phyloP scores from a whole-genome alignment of 2,888 invertebrate species.

The Encarsia formosa region DNA sequence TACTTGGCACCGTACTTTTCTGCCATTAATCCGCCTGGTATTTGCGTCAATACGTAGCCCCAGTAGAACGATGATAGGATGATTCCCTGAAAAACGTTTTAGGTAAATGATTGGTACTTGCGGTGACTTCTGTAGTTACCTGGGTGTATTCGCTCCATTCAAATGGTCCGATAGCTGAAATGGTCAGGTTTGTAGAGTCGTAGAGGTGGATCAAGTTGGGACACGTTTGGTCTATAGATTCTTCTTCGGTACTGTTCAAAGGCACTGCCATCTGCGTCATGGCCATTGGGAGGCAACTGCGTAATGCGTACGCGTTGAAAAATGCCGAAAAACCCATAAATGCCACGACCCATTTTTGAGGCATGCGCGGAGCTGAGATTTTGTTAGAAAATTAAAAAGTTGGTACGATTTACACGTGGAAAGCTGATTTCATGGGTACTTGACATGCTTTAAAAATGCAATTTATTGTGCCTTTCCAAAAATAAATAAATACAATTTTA shows the following conservation, averaged over 20 bases:
- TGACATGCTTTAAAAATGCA: too few species aligned
- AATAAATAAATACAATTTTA: too few species aligned
- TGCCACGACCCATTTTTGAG: slow-evolving; percentile 25
- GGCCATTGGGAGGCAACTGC: slow-evolving; percentile 63
- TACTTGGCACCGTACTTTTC: slow-evolving; percentile 78
- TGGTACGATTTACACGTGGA: too few species aligned
- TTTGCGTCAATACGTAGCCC: slow-evolving; percentile 73
- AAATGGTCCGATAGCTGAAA: slow-evolving; percentile 9
- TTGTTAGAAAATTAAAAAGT: too few species aligned
- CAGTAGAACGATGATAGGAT: slow-evolving; percentile 76
- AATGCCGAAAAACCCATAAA: slow-evolving; percentile 65
- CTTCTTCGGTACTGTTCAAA: slow-evolving; percentile 1
- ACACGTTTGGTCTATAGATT: slow-evolving; percentile 19
- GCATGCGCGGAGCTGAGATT: slow-evolving; percentile 16
- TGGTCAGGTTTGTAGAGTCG: not conserved
- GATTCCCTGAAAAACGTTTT: slow-evolving; percentile 59
- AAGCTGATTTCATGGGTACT: too few species aligned
- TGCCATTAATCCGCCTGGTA: slow-evolving; percentile 74
- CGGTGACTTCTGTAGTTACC: too few species aligned
- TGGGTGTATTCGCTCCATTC: slow-evolving; percentile 30
- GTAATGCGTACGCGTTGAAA: slow-evolving; percentile 67
- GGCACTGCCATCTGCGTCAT: slow-evolving; percentile 61
- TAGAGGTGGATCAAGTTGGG: too few species aligned
- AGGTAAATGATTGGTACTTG: too few species aligned
- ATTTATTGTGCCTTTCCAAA: too few species aligned